Base-by-base conservation (phyloP, 1,140 invertebrate genomes). In the Episyrphus balteatus region DNA sequence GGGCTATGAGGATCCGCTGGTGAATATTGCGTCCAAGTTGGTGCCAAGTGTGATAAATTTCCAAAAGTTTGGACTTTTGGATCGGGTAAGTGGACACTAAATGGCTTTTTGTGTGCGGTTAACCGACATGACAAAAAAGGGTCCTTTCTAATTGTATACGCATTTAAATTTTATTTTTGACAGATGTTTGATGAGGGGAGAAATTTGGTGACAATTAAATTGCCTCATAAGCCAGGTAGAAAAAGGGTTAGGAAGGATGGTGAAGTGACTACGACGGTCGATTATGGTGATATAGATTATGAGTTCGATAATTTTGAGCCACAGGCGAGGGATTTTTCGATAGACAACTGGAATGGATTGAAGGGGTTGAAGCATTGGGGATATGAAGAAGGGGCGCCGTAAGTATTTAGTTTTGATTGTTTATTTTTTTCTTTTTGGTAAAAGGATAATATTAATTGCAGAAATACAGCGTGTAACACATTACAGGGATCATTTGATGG, bases 1-100 rank as follows among this genome's bases (percentile, higher is more conserved):
- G 85, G 92, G 92, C 1, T 92, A 91, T 56, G 76, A 87, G 3
- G 88, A 93, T 63, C 70, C 74, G 2, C 54, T 91, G 1, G 76
- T 92, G 10, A 69, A 71, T 10, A 58, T 88, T 15, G 83, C 83
- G 0, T 78, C 80, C 48, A 74, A 67, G 3, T 59, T 88, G 32
- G 58, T 88, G 19, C 86, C 88, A 0, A 76, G 69, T 26, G 83
- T 83, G 71, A 79, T 85, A 40, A 70, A 85, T 52, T 91, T 89
- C 54, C 66, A 73, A 5, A 80, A 77, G 52, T 84, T 92, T 54
- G 90, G 90, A 5, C 73, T 91, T 14, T 72, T 92, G 50, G 86
- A 89, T 55, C 76, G 86, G 69, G 88, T 92, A 60, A 79, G 78
- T 72, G 8, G 21, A 30, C 5, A 21, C 19, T 48, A 13, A 44